Base-by-base conservation (phyloP, 1,140 invertebrate genomes). In the Drosophila equinoxialis region DNA sequence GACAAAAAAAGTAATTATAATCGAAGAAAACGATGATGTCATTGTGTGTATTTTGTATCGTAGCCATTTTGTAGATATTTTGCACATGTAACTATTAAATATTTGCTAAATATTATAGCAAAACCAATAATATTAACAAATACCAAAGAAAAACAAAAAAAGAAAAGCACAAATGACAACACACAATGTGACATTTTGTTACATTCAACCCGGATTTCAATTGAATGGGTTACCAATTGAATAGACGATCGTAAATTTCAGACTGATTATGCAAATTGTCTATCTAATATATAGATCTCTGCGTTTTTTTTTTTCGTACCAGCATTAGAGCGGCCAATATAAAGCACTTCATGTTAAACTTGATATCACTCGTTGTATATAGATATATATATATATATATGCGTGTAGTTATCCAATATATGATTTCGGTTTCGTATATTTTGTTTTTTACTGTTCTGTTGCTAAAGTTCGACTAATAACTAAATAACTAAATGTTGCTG, bases 241-340 rank as follows among this genome's bases (percentile, higher is more conserved):
- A 68, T 54, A 51, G 62, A 59, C 17, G 42, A 48, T 57, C 64
- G 51, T 69, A 57, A 76, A 68, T 74, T 65, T 57, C 6, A 69
- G 51, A 37, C 55, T 65, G 64, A 71, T 80, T 79, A 68, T 85
- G 73, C 65, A 81, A 70, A 58, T 76, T 45, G 30, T 64, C 51
- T 48, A 37, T 41, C 66, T 80, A 86, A 80, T 83, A 86, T 51
- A 51, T 23, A 51, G 45, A 51, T 51, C 45, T 51, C 17, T 23
- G 17, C 20, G 7, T 23, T 51, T 51, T 23, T 20, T 48, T 3
- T 17, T 48, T 51, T 14, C 45, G 45, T 51, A 91, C 89, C 89
- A 91, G 85, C 73, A 91, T 66, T 37, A 91, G 55, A 37, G 85
- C 77, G 80, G 85, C 85, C 61, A 91, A 83, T 71, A 91, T 78